A percentile compares a stretch with the other conserved stretches of the same genome.
phyloP scores from a whole-genome alignment of 2,888 invertebrate species.

The Odontothrips loti region DNA sequence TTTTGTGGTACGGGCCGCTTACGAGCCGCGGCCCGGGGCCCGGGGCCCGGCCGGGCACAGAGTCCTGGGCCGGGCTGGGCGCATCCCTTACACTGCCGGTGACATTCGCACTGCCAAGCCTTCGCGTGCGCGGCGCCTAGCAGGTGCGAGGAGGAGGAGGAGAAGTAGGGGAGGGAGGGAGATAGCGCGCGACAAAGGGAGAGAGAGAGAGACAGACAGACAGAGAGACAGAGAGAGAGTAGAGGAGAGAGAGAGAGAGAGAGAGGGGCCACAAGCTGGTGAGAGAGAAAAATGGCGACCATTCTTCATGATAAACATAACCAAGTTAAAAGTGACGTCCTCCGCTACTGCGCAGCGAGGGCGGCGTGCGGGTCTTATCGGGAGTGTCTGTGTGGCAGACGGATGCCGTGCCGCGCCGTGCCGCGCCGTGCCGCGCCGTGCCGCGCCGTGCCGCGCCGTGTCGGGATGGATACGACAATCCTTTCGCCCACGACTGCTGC shows the following conservation, averaged over 20 bases:
- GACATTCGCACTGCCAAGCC: not conserved
- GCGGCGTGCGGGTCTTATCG: not conserved
- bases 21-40: no score
- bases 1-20: no score
- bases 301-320: conserved; percentile 11
- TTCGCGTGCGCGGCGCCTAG: not conserved
- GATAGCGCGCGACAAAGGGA: not conserved
- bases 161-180: not conserved
- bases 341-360: not conserved
- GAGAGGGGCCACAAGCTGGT: not conserved
- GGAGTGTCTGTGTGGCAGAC: not conserved
- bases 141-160: not conserved
- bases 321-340: conserved; percentile 2
- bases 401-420: not conserved
- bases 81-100: no score
- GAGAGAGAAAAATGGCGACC: conserved; percentile 5
- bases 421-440: not conserved
- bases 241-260: not conserved
- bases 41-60: no score
- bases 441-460: not conserved
- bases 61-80: no score
- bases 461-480: no score
- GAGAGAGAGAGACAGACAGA: not conserved
- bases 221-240: not conserved
- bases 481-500: no score